phyloP scores from a whole-genome alignment of 2,888 invertebrate genomes.

The Eupelmus urozonus region DNA sequence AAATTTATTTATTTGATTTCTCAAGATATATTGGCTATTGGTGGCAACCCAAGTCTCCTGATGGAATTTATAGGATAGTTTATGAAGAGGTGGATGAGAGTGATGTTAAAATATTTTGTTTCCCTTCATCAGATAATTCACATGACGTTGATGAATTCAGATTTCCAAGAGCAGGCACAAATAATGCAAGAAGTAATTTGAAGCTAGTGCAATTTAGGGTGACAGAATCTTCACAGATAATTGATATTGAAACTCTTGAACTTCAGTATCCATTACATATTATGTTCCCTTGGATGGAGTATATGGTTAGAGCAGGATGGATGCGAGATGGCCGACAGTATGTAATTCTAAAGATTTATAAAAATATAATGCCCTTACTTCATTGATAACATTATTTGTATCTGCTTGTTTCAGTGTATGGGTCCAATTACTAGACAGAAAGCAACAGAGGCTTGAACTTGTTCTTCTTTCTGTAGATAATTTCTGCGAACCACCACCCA shows the following conservation, averaged over 20 bases:
- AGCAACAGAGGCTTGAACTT: conserved; percentile 91
- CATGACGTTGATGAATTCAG: conserved; percentile 92
- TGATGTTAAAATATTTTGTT: conserved; percentile 93
- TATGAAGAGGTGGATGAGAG: conserved; percentile 94
- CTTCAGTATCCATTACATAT: conserved; percentile 87
- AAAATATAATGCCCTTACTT: not conserved
- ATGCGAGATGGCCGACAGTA: conserved; percentile 93
- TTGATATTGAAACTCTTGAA: conserved; percentile 87
- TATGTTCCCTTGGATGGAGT: conserved; percentile 96
- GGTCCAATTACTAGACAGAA: conserved; percentile 93
- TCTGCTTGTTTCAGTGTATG: conserved; percentile 83
- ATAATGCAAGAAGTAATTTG: conserved; percentile 93
- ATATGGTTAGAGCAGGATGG: conserved; percentile 97
- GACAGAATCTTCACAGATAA: conserved; percentile 83
- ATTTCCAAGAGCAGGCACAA: conserved; percentile 92
- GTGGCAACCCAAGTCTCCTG: conserved; percentile 93
- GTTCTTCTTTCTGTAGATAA: conserved; percentile 89
- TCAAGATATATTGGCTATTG: conserved; percentile 93
- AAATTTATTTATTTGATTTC: conserved; percentile 6
- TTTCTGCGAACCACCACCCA: conserved; percentile 82
- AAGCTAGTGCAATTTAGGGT: conserved; percentile 90
- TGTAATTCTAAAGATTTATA: conserved; percentile 72
- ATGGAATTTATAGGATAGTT: conserved; percentile 88
- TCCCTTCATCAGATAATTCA: conserved; percentile 88
- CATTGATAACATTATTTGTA: conserved; percentile 20